A percentile compares a stretch with the other conserved stretches of the same genome.
Conservation (phyloP, 2,888 invertebrate genomes). For the Acronicta psi region DNA sequence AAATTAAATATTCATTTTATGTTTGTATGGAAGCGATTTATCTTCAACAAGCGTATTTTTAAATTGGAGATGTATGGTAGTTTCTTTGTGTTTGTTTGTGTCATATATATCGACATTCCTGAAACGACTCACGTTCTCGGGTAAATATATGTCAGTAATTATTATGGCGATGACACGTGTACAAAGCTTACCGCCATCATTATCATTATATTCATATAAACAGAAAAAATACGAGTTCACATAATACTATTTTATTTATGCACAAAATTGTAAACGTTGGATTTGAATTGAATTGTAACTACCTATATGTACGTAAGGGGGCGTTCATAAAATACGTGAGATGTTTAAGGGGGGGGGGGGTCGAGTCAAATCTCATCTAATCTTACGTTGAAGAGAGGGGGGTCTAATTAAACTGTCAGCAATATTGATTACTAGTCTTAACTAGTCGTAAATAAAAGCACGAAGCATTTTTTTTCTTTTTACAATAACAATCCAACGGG, state of each 20-base stretch:
- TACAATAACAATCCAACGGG: no score
- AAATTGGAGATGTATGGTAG: conserved; percentile 54
- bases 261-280: conserved; percentile 22
- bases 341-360: no score
- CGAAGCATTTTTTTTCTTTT: no score
- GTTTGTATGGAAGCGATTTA: conserved; percentile 58
- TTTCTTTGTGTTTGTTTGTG: conserved; percentile 59
- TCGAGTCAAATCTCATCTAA: no score
- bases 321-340: no score
- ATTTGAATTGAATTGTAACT: conserved; percentile 37
- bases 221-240: conserved; percentile 44
- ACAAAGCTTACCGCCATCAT: conserved; percentile 52
- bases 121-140: conserved; percentile 70
- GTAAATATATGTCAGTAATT: conserved; percentile 64
- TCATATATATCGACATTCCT: conserved; percentile 64
- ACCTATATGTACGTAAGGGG: no score
- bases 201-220: conserved; percentile 49
- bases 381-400: no score
- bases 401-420: no score
- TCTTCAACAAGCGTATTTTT: conserved; percentile 56
- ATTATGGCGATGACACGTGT: conserved; percentile 53
- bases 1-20: conserved; percentile 63
- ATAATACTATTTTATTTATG: conserved; percentile 31
- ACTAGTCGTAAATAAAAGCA: no score
- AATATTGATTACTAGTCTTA: no score